Evolutionary conservation across 1,140 invertebrate species (phyloP).

Genomic region (Achroia grisella): DNA sequence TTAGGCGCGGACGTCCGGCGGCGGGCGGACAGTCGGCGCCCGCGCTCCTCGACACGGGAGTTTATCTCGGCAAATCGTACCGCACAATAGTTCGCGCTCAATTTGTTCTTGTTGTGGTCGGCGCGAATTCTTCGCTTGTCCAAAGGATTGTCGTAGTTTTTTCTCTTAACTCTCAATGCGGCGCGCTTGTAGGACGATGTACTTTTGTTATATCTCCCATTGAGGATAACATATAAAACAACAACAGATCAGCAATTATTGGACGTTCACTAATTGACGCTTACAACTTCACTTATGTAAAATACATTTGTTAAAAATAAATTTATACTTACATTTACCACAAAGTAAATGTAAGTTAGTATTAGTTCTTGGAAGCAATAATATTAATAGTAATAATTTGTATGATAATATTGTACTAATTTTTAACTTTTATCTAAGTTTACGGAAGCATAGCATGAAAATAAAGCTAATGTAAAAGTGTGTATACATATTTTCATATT

Average conservation of each 20-base stretch:
- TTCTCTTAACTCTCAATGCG: constrained; percentile 37
- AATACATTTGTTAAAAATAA: constrained; percentile 1
- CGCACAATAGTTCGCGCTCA: constrained; percentile 64
- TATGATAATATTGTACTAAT: too few relatives aligned
- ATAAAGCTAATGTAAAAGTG: too few relatives aligned
- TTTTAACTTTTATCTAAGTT: too few relatives aligned
- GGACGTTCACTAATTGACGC: constrained; percentile 32
- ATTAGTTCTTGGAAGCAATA: too few relatives aligned
- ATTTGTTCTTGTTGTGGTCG: constrained; percentile 70
- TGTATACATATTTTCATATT: too few relatives aligned
- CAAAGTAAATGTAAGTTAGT: too few relatives aligned
- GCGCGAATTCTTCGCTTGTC: constrained; percentile 65
- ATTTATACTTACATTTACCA: too few relatives aligned
- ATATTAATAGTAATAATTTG: too few relatives aligned
- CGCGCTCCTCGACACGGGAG: constrained; percentile 53
- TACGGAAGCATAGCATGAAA: too few relatives aligned
- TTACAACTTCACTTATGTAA: constrained; percentile 16
- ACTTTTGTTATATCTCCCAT: constrained; percentile 45
- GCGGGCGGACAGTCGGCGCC: constrained; percentile 46
- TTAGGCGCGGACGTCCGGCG: constrained; percentile 53
- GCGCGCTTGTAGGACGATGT: constrained; percentile 35
- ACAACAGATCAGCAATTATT: constrained; percentile 40
- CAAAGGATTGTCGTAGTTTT: constrained; percentile 59
- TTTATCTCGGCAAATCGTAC: constrained; percentile 67
- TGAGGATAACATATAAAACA: constrained; percentile 32